Percentiles rank a stretch among this genome's conserved stretches.
Evolutionary conservation across 2,113 vertebrate genomes (phyloP).

Genomic region (Tetrao urogallus): DNA sequence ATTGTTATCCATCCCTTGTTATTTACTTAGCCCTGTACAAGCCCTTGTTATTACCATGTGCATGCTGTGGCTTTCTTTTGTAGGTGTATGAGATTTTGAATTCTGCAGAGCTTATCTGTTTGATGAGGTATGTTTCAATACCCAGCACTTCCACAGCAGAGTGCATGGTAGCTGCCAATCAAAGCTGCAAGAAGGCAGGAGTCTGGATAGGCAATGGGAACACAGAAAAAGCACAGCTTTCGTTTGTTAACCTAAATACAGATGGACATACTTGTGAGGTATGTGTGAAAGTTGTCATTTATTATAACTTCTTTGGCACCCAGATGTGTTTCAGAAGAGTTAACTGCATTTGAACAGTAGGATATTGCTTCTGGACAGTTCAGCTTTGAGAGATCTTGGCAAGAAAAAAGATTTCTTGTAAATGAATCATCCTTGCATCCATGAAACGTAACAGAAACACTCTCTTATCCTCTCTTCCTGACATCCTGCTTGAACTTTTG

Average conservation of each 20-base stretch:
- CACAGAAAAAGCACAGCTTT: conserved; percentile 81
- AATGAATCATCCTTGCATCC: not conserved
- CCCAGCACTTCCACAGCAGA: conserved; percentile 78
- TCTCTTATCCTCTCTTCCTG: not conserved
- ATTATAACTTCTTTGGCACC: not conserved
- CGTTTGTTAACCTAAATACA: conserved; percentile 83
- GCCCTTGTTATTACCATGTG: not conserved
- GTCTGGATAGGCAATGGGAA: conserved; percentile 91
- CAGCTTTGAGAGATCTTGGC: not conserved
- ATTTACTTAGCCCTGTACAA: not conserved
- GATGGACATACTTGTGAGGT: conserved; percentile 83
- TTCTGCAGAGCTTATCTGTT: conserved; percentile 89
- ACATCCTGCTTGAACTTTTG: not conserved
- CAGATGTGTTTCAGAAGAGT: not conserved
- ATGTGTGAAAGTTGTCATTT: conserved; percentile 28
- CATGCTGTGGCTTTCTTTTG: not conserved
- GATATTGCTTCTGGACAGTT: conserved; percentile 7
- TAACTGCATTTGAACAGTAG: conserved; percentile 6
- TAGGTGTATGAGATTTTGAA: conserved; percentile 91
- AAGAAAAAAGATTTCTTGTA: not conserved
- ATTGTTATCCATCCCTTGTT: not conserved
- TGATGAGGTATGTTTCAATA: conserved; percentile 84
- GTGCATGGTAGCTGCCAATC: conserved; percentile 81
- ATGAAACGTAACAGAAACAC: not conserved
- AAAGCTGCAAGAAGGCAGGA: conserved; percentile 61